phyloP scores from a whole-genome alignment of 1,140 invertebrate species.

The Drosophila truncata region DNA sequence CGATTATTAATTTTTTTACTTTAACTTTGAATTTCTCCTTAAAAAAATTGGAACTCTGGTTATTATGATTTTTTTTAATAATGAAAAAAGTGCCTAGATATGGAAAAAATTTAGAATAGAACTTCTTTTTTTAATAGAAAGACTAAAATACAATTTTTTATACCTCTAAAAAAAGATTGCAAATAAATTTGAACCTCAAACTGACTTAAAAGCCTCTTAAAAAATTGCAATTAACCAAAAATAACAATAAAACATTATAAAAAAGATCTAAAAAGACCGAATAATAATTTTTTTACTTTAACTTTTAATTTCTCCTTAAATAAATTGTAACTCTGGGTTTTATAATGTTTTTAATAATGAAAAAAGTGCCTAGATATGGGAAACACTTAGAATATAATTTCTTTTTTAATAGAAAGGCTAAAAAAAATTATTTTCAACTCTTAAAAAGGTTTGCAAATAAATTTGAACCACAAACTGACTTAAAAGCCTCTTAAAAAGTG shows the following conservation, averaged over 20 bases:
- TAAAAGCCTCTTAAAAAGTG: not conserved
- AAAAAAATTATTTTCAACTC: too few relatives aligned
- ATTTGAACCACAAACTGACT: too few relatives aligned
- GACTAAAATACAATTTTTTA: not conserved
- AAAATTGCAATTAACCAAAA: not conserved
- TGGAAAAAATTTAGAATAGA: not conserved
- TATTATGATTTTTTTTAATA: too few relatives aligned
- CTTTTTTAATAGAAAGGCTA: too few relatives aligned
- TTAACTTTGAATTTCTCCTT: not conserved
- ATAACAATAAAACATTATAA: not conserved
- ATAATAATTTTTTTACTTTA: not conserved
- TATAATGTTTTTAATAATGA: too few relatives aligned
- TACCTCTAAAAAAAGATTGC: not conserved
- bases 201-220: not conserved
- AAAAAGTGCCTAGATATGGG: too few relatives aligned
- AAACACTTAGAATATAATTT: not conserved
- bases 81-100: too few relatives aligned
- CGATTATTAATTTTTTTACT: not conserved
- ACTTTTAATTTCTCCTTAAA: not conserved
- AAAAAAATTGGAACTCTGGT: too few relatives aligned
- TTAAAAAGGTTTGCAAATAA: not conserved
- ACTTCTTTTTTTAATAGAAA: too few relatives aligned
- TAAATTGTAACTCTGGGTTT: too few relatives aligned
- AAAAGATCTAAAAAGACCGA: too few relatives aligned
- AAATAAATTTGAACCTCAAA: not conserved